Conservation (phyloP, 2,797 vertebrate species). For the Cyprinodon diabolis region DNA sequence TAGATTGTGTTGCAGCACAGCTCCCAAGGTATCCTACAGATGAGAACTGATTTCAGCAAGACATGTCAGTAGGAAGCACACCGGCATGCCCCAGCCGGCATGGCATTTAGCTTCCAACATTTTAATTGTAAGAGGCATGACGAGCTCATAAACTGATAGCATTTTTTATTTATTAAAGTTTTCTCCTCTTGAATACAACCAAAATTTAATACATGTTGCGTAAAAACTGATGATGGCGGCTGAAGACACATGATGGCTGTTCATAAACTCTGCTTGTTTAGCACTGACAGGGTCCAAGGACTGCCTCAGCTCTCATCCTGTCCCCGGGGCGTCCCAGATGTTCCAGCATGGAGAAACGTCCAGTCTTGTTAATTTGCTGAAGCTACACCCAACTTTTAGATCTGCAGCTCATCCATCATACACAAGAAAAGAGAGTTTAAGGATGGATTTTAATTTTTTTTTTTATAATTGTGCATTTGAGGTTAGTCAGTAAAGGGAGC, state of each 20-base stretch:
- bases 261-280: conserved; percentile 59
- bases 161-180: conserved; percentile 16
- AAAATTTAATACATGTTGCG: conserved; percentile 53
- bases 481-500: conserved; percentile 57
- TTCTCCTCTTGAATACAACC: conserved; percentile 19
- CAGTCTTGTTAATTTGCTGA: conserved; percentile 74
- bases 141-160: conserved; percentile 44
- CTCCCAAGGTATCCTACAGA: conserved; percentile 45
- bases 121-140: conserved; percentile 37
- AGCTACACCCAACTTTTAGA: conserved; percentile 71
- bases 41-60: conserved; percentile 45
- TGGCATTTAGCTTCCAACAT: conserved; percentile 43
- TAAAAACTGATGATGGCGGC: conserved; percentile 60
- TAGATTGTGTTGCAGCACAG: conserved; percentile 55
- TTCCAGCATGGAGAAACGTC: conserved; percentile 69
- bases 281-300: conserved; percentile 72
- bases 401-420: conserved; percentile 72
- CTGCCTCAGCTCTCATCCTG: conserved; percentile 63
- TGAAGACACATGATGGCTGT: conserved; percentile 48
- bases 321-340: conserved; percentile 76
- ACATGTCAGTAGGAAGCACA: conserved; percentile 48
- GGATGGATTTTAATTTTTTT: conserved; percentile 32
- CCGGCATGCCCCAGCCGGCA: conserved; percentile 44
- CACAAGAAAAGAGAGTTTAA: conserved; percentile 61
- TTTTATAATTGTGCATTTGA: conserved; percentile 59